phyloP scores from a whole-genome alignment of 2,797 vertebrate genomes.

The Accipiter superciliosus region DNA sequence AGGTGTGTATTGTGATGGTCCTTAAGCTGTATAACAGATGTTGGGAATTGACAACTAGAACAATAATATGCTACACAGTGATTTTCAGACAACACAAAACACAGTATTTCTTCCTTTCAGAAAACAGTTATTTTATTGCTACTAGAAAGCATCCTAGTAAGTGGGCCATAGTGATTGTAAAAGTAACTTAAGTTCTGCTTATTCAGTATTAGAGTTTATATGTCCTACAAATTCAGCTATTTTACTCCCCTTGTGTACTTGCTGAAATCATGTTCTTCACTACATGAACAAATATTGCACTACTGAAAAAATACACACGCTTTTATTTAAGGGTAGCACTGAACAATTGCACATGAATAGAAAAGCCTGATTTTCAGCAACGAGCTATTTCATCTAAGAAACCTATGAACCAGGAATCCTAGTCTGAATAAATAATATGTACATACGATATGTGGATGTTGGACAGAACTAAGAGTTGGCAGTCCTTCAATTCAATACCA shows the following conservation, averaged over 20 bases:
- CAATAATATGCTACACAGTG: neutral
- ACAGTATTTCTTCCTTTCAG: neutral
- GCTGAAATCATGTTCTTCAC: neutral
- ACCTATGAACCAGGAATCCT: neutral
- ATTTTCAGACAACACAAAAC: neutral
- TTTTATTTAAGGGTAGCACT: neutral
- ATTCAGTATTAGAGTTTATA: neutral
- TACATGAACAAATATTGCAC: neutral
- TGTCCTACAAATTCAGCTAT: neutral
- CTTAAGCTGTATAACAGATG: neutral
- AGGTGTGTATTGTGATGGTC: neutral
- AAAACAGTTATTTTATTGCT: neutral
- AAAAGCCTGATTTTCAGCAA: neutral
- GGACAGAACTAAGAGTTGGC: neutral
- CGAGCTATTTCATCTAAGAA: conserved; percentile 5
- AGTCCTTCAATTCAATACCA: neutral
- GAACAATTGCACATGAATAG: neutral
- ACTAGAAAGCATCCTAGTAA: neutral
- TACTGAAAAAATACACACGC: neutral
- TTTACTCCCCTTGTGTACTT: neutral
- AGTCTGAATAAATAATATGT: neutral
- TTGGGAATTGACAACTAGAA: neutral
- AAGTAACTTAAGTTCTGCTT: neutral
- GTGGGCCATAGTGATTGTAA: neutral
- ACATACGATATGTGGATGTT: neutral